Base-by-base conservation (phyloP, 1,140 invertebrate genomes). In the Galendromus occidentalis region DNA sequence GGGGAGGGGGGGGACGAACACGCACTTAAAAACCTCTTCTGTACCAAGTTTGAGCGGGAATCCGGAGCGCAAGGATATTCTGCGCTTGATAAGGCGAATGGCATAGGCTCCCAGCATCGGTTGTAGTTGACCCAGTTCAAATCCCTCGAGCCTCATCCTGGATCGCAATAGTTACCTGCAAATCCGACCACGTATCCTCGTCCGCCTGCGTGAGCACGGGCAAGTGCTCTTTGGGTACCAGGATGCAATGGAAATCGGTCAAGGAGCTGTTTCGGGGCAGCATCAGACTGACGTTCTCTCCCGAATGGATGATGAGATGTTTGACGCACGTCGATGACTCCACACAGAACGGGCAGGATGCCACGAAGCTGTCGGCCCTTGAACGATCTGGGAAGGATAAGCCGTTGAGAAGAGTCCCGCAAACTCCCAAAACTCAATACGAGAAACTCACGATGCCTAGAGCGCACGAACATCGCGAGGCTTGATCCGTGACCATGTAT, bases 171-270 rank as follows among this genome's bases (percentile, higher is more conserved):
- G 65, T 74, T 77, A 86, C 85, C 79, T 84, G 80, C 44, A 96
- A 80, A 79, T 95, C 91, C 68, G 81, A 80, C 86, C 86, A 95
- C 51, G 91, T 83, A 79, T 97, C 89, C 81, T 97, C 92, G 77
- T 97, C 93, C 14, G 92, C 70, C 68, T 83, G 80, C 0, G 87
- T 89, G 65, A 83, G 81, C 74, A 85, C 85, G 14, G 83, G 70
- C 1, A 82, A 76, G 75, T 98, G 93, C 68, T 84, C 80, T 71
- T 86, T 82, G n/a, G 91, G 87, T 1, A 85, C 81, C 70, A 98
- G 83, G 18, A 91, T 78, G 75, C 91, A 97, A 73, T 97, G 91
- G 2, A 86, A 86, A 66, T 81, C 78, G n/a, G 84, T 85, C 29
- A 98, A 75, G 7, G 90, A 89, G 70, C 82, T 80, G 72, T 82